Evolutionary conservation across 30 jellyfish, hydroid and myxozoan species (phyloP), one percentile per base, ranked within the genome.

Genomic region (Aurelia sp.): DNA sequence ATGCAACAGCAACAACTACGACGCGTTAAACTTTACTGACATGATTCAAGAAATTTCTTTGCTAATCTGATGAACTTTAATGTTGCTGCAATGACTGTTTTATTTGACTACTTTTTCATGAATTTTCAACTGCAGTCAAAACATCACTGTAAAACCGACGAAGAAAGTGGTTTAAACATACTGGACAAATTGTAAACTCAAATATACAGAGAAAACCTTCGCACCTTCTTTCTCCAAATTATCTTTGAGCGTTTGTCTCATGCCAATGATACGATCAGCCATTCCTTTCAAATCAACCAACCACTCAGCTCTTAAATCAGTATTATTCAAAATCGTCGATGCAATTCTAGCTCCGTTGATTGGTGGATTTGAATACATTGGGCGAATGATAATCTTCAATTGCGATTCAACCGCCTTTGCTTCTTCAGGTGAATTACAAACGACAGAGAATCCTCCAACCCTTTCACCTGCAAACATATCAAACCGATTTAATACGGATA

Each of bases 361-460:
- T 38, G 99, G 99, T n/a, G 99, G 99, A 73, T 72, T 96, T 40
- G 99, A 96, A 70, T 96, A 96, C 97, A 91, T 88, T 30, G 98
- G 97, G 16, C 99, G 96, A 76, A 96, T 92, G 83, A 96, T 73
- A 1, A 96, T 92, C 71, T 91, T 96, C 80, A 96, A 7, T 38
- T 92, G 98, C 1, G 98, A 89, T 78, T 91, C 97, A 30, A 96
- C 98, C 2, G 97, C 98, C 76, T 91, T 89, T 8, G 96, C 95
- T 70, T 92, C 99, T 31, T 93, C 98, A 0, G 92, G 84, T 20
- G 97, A 74, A 35, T 74, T 58, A 75, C 98, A 84, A 18, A 96
- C 92, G 24, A 95, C 94, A 17, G 97, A 48, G 63, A 96, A 96
- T 17, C 94, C 98, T 61, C 99, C 99, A 53, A 92, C 97, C 70